Evolutionary conservation across 2,888 invertebrate genomes (phyloP), one percentile per base, ranked within the genome.

Genomic region (Nemapogon koenigi): DNA sequence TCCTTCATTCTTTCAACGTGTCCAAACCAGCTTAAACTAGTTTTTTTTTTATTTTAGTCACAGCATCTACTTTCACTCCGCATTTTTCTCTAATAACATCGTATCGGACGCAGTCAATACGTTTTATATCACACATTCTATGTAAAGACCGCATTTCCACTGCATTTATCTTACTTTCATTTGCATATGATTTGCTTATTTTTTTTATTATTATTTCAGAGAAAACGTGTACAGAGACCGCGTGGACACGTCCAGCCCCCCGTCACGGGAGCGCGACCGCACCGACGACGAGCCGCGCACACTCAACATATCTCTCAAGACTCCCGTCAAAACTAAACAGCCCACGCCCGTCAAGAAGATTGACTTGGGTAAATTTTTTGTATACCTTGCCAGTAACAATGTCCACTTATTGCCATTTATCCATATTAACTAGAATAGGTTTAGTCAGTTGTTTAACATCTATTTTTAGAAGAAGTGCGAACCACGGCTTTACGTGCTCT

Each of bases 161-260:
- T 22, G 6, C 22, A 22, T 22, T 8, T 8, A 22, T n/a, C 22
- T 22, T 8, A 22, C 22, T 6, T 22, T 22, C 8, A 7, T 22
- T 22, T n/a, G 4, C 11, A 37, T 37, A 13, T 13, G 27, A 3
- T 10, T 6, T 15, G 2, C 18, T 14, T 29, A 11, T 11, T 6
- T 14, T 29, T 3, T 29, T 11, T 4, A 29, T 13, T 2, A 7
- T 36, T 35, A 14, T 40, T 48, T 0, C 57, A 79, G 79, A 51
- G 80, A 81, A 47, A 76, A 76, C 49, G 82, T 83, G 31, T 83
- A 84, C 55, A 75, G 75, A 31, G 83, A 84, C 47, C 68, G 62
- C 2, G 56, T 61, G 15, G 55, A 58, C 35, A n/a, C n/a, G n/a
- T n/a, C n/a, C n/a, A 61, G 62, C 4, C 65, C 66, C 46, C 59